Evolutionary conservation across 2,888 invertebrate species (phyloP).

Genomic region (Ischnura elegans): DNA sequence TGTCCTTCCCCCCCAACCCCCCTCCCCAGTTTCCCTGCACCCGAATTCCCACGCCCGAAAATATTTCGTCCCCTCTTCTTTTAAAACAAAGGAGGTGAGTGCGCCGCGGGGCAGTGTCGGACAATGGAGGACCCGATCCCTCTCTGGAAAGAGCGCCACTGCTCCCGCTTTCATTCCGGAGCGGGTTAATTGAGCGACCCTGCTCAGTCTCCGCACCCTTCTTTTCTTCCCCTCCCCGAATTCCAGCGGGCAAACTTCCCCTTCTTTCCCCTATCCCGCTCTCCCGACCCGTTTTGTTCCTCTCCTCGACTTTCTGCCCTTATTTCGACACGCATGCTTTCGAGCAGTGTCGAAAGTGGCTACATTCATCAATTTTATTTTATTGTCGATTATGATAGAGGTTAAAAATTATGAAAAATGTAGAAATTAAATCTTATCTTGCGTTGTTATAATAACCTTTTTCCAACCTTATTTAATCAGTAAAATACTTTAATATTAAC

Average conservation of each 20-base stretch:
- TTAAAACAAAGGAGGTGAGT: neutral
- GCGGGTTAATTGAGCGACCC: neutral
- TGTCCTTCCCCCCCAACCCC: neutral
- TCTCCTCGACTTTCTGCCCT: too few relatives aligned
- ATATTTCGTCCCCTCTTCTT: constrained; percentile 4
- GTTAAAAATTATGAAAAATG: too few relatives aligned
- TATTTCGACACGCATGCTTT: too few relatives aligned
- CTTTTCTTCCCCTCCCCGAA: neutral
- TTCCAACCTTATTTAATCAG: too few relatives aligned
- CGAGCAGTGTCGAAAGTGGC: too few relatives aligned
- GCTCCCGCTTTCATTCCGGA: neutral
- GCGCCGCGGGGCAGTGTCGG: neutral
- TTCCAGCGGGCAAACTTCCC: neutral
- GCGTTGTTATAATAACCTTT: too few relatives aligned
- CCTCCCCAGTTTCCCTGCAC: neutral
- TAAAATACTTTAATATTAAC: too few relatives aligned
- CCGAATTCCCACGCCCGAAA: neutral
- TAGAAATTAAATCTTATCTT: too few relatives aligned
- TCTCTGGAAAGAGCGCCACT: neutral
- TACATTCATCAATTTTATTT: too few relatives aligned
- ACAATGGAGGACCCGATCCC: neutral
- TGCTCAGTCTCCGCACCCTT: neutral
- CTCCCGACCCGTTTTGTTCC: neutral
- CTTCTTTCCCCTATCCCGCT: neutral
- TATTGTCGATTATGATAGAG: too few relatives aligned